A percentile compares a stretch with the other conserved stretches of the same genome.
Conservation (phyloP, 2,113 vertebrate genomes). For the Indicator indicator region DNA sequence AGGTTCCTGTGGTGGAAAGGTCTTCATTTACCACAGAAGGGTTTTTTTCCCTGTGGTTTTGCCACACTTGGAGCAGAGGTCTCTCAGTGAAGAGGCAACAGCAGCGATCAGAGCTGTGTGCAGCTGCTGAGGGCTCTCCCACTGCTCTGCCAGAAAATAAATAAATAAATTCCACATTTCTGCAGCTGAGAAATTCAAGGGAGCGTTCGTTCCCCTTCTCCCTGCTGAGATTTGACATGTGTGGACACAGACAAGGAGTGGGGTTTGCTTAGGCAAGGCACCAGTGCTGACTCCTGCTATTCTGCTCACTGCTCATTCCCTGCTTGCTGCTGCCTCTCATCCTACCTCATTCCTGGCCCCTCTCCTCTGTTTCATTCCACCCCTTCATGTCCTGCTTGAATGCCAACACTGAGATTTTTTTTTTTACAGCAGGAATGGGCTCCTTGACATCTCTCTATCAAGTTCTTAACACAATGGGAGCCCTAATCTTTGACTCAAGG, state of each 20-base stretch:
- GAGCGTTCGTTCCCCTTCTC: slow-evolving; percentile 33
- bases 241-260: slow-evolving; percentile 52
- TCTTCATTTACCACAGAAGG: background rate
- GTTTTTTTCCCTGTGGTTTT: background rate
- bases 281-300: slow-evolving; percentile 58
- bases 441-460: background rate
- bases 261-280: slow-evolving; percentile 65
- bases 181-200: slow-evolving; percentile 19
- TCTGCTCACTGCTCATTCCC: slow-evolving; percentile 46
- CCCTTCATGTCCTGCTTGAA: slow-evolving; percentile 22
- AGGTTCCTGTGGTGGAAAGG: background rate
- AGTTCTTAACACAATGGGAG: slow-evolving; percentile 18
- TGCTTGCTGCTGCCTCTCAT: slow-evolving; percentile 11
- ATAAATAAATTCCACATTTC: background rate
- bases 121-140: background rate
- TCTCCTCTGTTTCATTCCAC: background rate
- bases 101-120: background rate
- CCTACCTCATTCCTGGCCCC: slow-evolving; percentile 60
- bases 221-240: slow-evolving; percentile 47
- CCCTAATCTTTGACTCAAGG: slow-evolving; percentile 29
- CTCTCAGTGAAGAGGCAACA: background rate
- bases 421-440: background rate
- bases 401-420: background rate
- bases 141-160: background rate
- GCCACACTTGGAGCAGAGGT: background rate